These are phyloP conservation scores for Apteryx owenii DNA, from an alignment of 2,113 vertebrate genomes.

Conservation along the genomic window DNA sequence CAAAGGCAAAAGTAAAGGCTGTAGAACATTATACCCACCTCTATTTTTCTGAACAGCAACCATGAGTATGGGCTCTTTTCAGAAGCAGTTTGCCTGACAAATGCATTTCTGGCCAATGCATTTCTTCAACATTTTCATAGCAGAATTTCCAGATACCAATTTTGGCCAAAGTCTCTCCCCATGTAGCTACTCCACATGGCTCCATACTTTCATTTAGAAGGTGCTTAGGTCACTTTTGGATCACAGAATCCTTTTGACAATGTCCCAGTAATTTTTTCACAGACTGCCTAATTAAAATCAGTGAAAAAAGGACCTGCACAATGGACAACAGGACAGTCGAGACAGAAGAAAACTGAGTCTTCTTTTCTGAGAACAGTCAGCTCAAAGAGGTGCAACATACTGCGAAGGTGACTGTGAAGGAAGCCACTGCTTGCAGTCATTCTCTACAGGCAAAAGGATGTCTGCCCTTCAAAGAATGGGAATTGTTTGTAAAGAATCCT, in stretches of 20 bases:
- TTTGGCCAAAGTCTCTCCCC: neutral
- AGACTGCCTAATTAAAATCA: neutral
- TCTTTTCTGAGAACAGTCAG: neutral
- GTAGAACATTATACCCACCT: neutral
- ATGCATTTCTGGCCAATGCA: neutral
- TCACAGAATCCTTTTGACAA: neutral
- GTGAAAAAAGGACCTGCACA: neutral
- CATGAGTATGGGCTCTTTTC: neutral
- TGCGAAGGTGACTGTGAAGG: neutral
- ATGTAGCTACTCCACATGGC: neutral
- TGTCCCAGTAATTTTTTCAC: neutral
- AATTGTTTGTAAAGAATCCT: conserved; percentile 43
- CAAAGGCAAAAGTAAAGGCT: neutral
- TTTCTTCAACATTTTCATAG: neutral
- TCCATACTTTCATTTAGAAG: neutral
- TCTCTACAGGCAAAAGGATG: neutral
- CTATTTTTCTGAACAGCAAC: neutral
- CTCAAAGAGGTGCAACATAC: neutral
- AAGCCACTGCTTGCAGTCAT: neutral
- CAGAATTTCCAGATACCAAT: neutral
- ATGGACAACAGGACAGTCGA: neutral
- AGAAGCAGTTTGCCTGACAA: neutral
- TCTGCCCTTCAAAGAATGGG: conserved; percentile 9
- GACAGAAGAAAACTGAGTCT: neutral
- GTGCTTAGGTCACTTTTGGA: neutral